phyloP scores from a whole-genome alignment of 2,113 vertebrate genomes.

The Scophthalmus maximus region DNA sequence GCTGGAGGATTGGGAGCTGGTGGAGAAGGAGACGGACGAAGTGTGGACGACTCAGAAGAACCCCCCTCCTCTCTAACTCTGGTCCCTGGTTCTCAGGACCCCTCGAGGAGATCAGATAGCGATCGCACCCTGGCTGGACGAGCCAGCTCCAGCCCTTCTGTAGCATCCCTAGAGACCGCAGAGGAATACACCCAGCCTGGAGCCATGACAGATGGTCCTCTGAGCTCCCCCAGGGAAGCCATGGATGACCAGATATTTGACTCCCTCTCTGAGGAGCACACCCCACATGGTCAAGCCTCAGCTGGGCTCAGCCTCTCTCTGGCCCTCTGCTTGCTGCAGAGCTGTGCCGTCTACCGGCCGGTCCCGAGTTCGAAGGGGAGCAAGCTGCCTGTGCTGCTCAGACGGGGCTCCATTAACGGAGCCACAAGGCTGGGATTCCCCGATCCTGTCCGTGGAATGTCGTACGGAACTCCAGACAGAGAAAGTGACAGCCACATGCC shows the following conservation, averaged over 20 bases:
- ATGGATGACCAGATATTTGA: conserved; percentile 84
- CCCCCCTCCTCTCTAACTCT: conserved; percentile 77
- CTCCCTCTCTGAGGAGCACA: conserved; percentile 79
- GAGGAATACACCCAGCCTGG: conserved; percentile 75
- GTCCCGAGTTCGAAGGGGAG: conserved; percentile 88
- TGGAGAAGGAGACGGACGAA: conserved; percentile 34
- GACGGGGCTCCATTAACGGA: conserved; percentile 68
- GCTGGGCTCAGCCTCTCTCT: conserved; percentile 81
- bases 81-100: conserved; percentile 71
- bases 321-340: conserved; percentile 87
- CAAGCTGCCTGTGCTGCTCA: conserved; percentile 88
- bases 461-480: conserved; percentile 35
- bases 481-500: conserved; percentile 46
- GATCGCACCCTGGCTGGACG: conserved; percentile 86
- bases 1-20: conserved; percentile 32
- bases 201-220: conserved; percentile 74
- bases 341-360: conserved; percentile 85
- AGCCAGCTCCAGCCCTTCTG: conserved; percentile 85
- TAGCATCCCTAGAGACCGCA: conserved; percentile 85
- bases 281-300: conserved; percentile 33
- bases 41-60: conserved; percentile 80
- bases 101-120: conserved; percentile 72
- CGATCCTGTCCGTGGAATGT: conserved; percentile 47
- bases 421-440: conserved; percentile 67
- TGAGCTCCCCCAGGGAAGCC: conserved; percentile 54